Base-by-base conservation (phyloP, 2,888 invertebrate species). In the Coelinius sp. region DNA sequence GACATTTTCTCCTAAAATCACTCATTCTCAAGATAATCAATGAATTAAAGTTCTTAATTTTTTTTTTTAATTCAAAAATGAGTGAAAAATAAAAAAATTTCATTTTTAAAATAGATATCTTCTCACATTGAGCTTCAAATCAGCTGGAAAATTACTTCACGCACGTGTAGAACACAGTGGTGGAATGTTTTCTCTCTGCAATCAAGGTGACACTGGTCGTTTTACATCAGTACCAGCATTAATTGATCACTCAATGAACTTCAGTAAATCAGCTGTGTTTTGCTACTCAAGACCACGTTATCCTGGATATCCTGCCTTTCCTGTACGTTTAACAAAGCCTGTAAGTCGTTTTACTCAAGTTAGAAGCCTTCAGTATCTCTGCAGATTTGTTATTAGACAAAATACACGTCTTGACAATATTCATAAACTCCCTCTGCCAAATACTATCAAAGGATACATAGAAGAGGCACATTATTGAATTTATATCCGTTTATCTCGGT, bases 321-420 rank as follows among this genome's bases (percentile, higher is more conserved):
- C 94, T 5, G 94, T 95, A 24, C 90, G 94, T 73, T 88, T 95
- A 31, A 92, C 92, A 24, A 92, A 92, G 83, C 94, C 94, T 6
- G 90, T 95, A 31, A 94, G 94, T 68, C 90, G 94, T 69, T 94
- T 94, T 82, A 92, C 91, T 25, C 91, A 93, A 86, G 91, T 93
- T 74, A 90, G 93, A 75, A 91, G 92, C 44, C 88, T 95, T 78
- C 93, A 94, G 85, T 93, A 93, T 88, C 89, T 94, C 65, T 93
- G 94, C 82, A 90, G 94, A 56, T 93, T 94, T 84, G 92, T 93
- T 25, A 93, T 95, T 78, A 90, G 94, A 78, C 92, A 93, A 79
- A 90, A 90, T 82, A 92, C 91, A 38, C 89, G 92, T 80, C 88
- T 91, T 75, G 93, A 93, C 82, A 91, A 94, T 82, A 93, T 94